phyloP scores from a whole-genome alignment of 92 coral and sea anemone genomes.

The Bergia puertoricense region DNA sequence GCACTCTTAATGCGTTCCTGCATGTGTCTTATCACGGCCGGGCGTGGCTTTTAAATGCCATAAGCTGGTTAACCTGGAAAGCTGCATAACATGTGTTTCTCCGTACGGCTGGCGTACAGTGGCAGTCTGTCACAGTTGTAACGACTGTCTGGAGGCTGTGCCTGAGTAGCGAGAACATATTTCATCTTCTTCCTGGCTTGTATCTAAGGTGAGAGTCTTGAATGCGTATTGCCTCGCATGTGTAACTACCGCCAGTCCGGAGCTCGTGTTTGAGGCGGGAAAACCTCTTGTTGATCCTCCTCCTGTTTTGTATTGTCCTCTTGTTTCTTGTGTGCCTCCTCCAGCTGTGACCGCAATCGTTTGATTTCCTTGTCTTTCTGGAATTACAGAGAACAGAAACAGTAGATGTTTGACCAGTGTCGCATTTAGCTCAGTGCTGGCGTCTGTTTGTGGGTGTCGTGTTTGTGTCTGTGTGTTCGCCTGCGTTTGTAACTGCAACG shows the following conservation, averaged over 20 bases:
- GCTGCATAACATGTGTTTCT: no score
- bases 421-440: neutral
- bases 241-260: neutral
- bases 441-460: neutral
- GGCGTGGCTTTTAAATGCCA: no score
- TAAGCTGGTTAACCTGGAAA: no score
- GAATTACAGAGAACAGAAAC: neutral
- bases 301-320: neutral
- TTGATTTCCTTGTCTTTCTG: conserved; percentile 66
- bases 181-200: no score
- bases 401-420: neutral
- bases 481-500: neutral
- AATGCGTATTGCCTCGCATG: neutral
- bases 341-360: conserved; percentile 39
- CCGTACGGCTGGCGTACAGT: no score
- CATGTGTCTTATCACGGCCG: no score
- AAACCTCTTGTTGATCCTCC: neutral
- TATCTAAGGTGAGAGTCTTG: neutral
- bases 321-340: conserved; percentile 4
- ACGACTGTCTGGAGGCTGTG: no score
- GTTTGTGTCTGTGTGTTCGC: neutral
- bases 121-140: no score
- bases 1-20: no score
- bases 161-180: no score
- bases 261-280: neutral